Percentiles rank a stretch among this genome's conserved stretches.
These are phyloP conservation scores for Bubo scandiacus DNA, from an alignment of 2,113 vertebrate species.

Conservation along the genomic window DNA sequence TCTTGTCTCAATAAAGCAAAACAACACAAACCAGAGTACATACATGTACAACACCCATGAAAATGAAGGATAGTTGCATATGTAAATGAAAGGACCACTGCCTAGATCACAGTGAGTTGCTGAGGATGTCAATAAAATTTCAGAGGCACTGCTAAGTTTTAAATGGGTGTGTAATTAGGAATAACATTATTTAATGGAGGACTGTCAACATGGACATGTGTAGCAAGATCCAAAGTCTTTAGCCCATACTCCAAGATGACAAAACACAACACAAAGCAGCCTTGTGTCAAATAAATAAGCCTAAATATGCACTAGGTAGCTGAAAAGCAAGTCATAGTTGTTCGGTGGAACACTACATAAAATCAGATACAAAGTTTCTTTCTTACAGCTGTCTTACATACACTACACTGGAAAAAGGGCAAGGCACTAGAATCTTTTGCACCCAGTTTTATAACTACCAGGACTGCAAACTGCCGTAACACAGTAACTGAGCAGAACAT, in stretches of 20 bases:
- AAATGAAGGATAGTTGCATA: neutral
- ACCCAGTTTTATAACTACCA: neutral
- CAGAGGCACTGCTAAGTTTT: neutral
- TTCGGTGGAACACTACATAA: neutral
- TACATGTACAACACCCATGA: neutral
- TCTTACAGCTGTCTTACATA: neutral
- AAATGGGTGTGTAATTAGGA: neutral
- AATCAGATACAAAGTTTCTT: neutral
- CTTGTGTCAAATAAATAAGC: neutral
- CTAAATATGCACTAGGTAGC: neutral
- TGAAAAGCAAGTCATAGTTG: neutral
- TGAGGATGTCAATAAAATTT: neutral
- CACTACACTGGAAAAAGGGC: neutral
- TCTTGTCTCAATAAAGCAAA: neutral
- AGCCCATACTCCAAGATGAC: accelerated
- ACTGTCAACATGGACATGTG: neutral
- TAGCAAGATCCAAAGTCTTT: neutral
- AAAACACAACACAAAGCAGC: neutral
- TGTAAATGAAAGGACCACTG: neutral
- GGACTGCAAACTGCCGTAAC: neutral
- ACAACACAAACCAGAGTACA: neutral
- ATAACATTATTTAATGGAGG: neutral
- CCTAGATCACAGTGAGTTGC: neutral
- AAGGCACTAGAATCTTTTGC: neutral
- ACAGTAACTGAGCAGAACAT: neutral